These are phyloP conservation scores for Myotis lucifugus DNA, from an alignment of 2,113 vertebrate species.

Conservation along the genomic window DNA sequence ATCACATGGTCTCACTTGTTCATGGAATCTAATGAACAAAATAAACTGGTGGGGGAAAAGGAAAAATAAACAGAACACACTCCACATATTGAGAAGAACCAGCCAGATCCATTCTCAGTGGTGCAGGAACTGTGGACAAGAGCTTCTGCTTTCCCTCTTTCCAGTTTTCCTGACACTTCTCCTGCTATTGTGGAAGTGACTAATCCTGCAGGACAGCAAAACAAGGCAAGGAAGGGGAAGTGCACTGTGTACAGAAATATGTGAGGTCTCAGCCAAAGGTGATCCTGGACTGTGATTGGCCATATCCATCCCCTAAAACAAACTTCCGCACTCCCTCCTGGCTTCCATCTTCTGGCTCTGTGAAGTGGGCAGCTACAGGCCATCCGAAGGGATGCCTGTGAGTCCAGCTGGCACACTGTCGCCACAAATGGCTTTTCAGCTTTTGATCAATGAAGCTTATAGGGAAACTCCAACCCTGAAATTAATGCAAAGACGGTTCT, in stretches of 20 bases:
- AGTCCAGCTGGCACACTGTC: neutral
- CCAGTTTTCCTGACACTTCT: neutral
- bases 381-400: neutral
- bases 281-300: neutral
- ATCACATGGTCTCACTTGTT: too few relatives aligned
- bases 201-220: neutral
- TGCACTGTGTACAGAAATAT: fast-evolving
- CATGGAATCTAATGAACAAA: too few relatives aligned
- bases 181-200: neutral
- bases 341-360: neutral
- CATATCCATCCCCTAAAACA: neutral
- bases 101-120: neutral
- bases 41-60: neutral
- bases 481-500: neutral
- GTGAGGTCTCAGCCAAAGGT: neutral
- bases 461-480: neutral
- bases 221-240: neutral
- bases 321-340: neutral
- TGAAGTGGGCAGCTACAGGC: neutral
- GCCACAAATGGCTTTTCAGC: neutral
- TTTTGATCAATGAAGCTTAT: slow-evolving; percentile 39
- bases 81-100: neutral
- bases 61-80: neutral
- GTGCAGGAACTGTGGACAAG: neutral
- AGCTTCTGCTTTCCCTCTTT: neutral